Percentiles rank a stretch among this genome's conserved stretches.
Conservation (phyloP, 2,797 vertebrate genomes). For the Anabas testudineus region DNA sequence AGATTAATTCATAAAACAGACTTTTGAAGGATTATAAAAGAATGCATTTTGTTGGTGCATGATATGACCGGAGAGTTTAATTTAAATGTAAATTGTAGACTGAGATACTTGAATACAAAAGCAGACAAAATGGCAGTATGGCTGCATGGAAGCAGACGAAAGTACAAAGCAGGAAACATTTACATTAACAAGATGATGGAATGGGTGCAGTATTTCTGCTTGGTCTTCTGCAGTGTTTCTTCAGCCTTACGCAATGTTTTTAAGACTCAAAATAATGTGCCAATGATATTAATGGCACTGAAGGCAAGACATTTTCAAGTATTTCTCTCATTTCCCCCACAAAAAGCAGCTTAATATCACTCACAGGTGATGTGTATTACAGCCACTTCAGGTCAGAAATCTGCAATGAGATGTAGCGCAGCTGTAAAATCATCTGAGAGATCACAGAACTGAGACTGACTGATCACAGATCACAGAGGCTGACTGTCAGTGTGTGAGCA, state of each 20-base stretch:
- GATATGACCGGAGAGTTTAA: slow-evolving; percentile 53
- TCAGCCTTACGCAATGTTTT: slow-evolving; percentile 9
- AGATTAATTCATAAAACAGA: slow-evolving; percentile 60
- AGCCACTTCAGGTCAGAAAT: slow-evolving; percentile 30
- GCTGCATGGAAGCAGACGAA: slow-evolving; percentile 24
- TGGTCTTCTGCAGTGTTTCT: not conserved
- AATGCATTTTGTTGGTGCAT: slow-evolving; percentile 38
- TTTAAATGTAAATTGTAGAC: slow-evolving; percentile 72
- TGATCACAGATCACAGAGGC: not conserved
- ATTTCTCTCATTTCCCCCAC: slow-evolving; percentile 11
- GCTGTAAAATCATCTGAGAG: slow-evolving; percentile 2
- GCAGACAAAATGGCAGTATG: not conserved
- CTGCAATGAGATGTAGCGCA: slow-evolving; percentile 9
- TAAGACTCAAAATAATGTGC: slow-evolving; percentile 44
- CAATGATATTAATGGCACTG: slow-evolving; percentile 43
- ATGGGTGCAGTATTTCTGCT: not conserved
- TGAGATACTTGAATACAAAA: slow-evolving; percentile 19
- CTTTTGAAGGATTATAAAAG: slow-evolving; percentile 54
- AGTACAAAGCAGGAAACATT: slow-evolving; percentile 15
- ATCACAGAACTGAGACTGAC: not conserved
- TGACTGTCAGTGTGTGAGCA: not conserved
- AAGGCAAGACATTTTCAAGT: slow-evolving; percentile 14
- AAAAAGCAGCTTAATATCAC: slow-evolving; percentile 42
- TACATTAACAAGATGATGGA: slow-evolving; percentile 6
- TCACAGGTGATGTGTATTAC: slow-evolving; percentile 35